Conservation (phyloP, 2,888 invertebrate species). For the Timema podura region DNA sequence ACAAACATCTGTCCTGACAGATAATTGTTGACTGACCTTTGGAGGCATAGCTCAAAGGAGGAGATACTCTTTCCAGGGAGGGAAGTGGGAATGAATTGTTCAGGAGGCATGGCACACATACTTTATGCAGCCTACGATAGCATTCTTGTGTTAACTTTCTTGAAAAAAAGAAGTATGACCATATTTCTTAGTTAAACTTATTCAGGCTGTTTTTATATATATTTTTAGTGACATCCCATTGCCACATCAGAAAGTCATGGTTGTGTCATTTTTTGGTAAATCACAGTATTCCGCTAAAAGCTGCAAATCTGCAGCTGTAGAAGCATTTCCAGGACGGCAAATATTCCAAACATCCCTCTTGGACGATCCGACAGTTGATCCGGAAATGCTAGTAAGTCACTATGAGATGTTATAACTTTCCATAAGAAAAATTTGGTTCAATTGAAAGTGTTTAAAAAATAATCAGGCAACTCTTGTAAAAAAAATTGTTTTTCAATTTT, state of each 20-base stretch:
- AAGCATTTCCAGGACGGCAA: constrained; percentile 47
- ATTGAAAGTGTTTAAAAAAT: constrained; percentile 10
- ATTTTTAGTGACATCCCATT: constrained; percentile 47
- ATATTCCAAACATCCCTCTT: constrained; percentile 36
- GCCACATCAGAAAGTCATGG: constrained; percentile 55
- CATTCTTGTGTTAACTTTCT: too few species aligned
- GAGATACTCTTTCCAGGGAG: too few species aligned
- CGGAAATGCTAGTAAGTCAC: constrained; percentile 41
- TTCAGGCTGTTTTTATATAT: too few species aligned
- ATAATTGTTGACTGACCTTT: too few species aligned
- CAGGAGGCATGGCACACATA: too few species aligned
- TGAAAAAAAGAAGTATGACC: too few species aligned
- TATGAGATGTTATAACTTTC: neutral
- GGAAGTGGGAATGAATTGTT: too few species aligned
- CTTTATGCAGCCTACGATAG: too few species aligned
- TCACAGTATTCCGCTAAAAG: constrained; percentile 58
- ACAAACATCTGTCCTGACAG: too few species aligned
- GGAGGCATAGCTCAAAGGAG: too few species aligned
- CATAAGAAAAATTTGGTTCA: constrained; percentile 11
- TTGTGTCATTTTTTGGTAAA: constrained; percentile 70
- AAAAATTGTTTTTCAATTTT: neutral
- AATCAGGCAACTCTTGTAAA: neutral
- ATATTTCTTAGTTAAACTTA: too few species aligned
- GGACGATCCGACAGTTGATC: constrained; percentile 42
- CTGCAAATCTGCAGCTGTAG: constrained; percentile 60